phyloP scores from a whole-genome alignment of 2,888 invertebrate genomes.

The Eurois occulta region DNA sequence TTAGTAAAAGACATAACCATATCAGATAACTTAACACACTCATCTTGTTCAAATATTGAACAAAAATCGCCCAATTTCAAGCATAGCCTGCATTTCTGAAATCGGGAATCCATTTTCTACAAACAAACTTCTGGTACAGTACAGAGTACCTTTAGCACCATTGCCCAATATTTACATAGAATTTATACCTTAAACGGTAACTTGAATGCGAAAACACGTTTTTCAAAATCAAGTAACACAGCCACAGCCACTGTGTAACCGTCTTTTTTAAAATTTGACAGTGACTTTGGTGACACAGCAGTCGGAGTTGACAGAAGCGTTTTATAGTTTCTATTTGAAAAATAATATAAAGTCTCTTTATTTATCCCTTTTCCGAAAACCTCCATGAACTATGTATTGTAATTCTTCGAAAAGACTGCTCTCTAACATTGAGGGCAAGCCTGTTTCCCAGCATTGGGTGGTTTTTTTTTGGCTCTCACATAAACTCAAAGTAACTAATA shows the following conservation, averaged over 20 bases:
- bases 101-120: slow-evolving; percentile 76
- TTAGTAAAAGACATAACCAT: slow-evolving; percentile 88
- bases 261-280: slow-evolving; percentile 57
- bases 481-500: background rate
- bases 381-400: background rate
- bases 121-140: slow-evolving; percentile 15
- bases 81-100: slow-evolving; percentile 87
- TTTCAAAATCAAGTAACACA: slow-evolving; percentile 23
- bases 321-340: background rate
- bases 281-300: slow-evolving; percentile 23
- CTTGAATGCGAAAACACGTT: slow-evolving; percentile 12
- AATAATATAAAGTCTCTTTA: background rate
- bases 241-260: slow-evolving; percentile 28
- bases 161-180: slow-evolving; percentile 56
- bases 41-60: slow-evolving; percentile 88
- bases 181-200: slow-evolving; percentile 49
- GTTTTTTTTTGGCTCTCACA: background rate
- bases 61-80: slow-evolving; percentile 88
- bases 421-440: background rate
- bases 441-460: background rate
- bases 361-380: background rate
- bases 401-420: background rate
- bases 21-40: slow-evolving; percentile 85
- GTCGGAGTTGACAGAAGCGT: background rate
- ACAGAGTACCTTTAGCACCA: slow-evolving; percentile 27